Conservation (phyloP, 2,113 vertebrate genomes). For the Nesogale talazaci region DNA sequence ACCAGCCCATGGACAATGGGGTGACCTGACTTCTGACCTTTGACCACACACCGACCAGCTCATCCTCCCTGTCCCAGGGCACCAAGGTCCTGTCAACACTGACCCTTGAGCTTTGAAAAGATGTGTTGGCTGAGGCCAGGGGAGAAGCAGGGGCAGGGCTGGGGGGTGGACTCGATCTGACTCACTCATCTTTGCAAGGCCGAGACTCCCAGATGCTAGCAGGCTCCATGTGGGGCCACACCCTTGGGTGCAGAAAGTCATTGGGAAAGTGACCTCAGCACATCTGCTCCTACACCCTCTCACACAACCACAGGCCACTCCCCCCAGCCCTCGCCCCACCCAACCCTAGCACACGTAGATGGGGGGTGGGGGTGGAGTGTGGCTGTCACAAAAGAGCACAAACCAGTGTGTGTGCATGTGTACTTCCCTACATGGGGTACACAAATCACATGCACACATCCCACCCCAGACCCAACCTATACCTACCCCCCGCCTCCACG, state of each 20-base stretch:
- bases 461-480: too few species aligned
- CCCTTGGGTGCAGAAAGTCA: too few species aligned
- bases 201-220: neutral
- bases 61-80: neutral
- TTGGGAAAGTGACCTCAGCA: too few species aligned
- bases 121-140: fast-evolving
- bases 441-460: too few species aligned
- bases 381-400: neutral
- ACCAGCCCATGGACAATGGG: fast-evolving
- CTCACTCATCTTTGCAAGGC: neutral
- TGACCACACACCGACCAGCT: neutral
- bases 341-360: too few species aligned
- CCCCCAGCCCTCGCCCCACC: too few species aligned
- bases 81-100: neutral
- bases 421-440: neutral
- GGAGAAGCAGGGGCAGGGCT: neutral
- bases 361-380: neutral
- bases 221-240: neutral
- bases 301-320: too few species aligned
- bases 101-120: neutral
- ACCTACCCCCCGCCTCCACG: too few species aligned
- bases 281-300: neutral
- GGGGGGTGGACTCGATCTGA: too few species aligned
- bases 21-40: neutral
- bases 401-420: fast-evolving